Evolutionary conservation across 2,113 vertebrate genomes (phyloP).

Genomic region (Ptilonorhynchus violaceus): DNA sequence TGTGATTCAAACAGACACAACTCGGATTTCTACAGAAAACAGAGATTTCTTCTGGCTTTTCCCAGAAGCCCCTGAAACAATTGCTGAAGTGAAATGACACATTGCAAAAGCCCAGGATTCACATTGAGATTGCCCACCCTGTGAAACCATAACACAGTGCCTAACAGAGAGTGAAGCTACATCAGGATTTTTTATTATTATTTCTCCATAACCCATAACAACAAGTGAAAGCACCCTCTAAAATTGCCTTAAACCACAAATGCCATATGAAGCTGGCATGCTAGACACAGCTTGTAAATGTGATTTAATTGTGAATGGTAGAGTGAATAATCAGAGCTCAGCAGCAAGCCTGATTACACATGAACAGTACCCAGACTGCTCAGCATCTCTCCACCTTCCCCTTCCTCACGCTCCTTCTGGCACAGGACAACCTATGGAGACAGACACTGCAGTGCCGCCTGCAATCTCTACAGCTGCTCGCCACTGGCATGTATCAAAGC

Average conservation of each 20-base stretch:
- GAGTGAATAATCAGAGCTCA: constrained; percentile 59
- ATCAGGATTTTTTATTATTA: not conserved
- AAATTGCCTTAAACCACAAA: constrained; percentile 49
- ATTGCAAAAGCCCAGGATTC: constrained; percentile 13
- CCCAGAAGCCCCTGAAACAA: constrained; percentile 18
- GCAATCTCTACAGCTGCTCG: not conserved
- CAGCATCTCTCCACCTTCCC: not conserved
- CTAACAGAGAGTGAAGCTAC: constrained; percentile 4
- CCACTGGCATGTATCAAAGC: not conserved
- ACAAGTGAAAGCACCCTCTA: constrained; percentile 35
- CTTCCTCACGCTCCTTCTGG: not conserved
- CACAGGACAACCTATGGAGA: not conserved
- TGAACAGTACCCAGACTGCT: not conserved
- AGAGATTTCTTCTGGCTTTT: constrained; percentile 22
- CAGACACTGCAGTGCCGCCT: rapidly evolving
- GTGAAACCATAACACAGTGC: not conserved
- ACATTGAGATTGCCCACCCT: not conserved
- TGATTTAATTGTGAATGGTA: constrained; percentile 64
- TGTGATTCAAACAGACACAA: constrained; percentile 18
- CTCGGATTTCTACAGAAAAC: constrained; percentile 29
- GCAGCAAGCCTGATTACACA: constrained; percentile 52
- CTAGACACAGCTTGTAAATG: constrained; percentile 28
- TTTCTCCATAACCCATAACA: constrained; percentile 10
- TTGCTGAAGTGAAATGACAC: not conserved
- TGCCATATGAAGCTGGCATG: constrained; percentile 6